phyloP scores from a whole-genome alignment of 2,797 vertebrate genomes.

The Premnoplex brunnescens region DNA sequence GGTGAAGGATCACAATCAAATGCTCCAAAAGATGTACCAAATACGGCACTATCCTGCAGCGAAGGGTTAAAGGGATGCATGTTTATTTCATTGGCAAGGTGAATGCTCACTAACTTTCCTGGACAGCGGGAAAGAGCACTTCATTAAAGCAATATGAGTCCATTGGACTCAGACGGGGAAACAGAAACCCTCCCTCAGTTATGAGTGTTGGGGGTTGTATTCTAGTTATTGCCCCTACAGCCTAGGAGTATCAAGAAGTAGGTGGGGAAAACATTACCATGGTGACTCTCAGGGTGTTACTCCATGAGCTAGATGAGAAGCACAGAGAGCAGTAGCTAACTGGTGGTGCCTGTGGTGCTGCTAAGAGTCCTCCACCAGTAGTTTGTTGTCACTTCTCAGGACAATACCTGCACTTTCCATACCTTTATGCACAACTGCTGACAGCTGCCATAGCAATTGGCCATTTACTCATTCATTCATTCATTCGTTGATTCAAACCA shows the following conservation, averaged over 20 bases:
- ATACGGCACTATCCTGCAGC: not conserved
- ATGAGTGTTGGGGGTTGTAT: not conserved
- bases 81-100: slow-evolving; percentile 27
- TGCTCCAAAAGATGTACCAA: slow-evolving; percentile 29
- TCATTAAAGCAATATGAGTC: not conserved
- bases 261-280: not conserved
- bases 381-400: not conserved
- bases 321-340: not conserved
- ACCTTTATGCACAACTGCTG: not conserved
- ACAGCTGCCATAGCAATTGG: not conserved
- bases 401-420: not conserved
- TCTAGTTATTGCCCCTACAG: not conserved
- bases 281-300: not conserved
- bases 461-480: not conserved
- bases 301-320: not conserved
- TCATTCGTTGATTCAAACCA: not conserved
- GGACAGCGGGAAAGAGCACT: not conserved
- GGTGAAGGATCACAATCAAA: slow-evolving; percentile 36
- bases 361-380: not conserved
- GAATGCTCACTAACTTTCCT: not conserved
- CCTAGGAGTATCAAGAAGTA: not conserved
- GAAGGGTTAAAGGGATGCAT: slow-evolving; percentile 10
- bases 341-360: not conserved
- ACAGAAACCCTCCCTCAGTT: not conserved
- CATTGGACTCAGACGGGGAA: not conserved